Conservation (phyloP, 2,113 vertebrate genomes). For the Pantherophis guttatus region DNA sequence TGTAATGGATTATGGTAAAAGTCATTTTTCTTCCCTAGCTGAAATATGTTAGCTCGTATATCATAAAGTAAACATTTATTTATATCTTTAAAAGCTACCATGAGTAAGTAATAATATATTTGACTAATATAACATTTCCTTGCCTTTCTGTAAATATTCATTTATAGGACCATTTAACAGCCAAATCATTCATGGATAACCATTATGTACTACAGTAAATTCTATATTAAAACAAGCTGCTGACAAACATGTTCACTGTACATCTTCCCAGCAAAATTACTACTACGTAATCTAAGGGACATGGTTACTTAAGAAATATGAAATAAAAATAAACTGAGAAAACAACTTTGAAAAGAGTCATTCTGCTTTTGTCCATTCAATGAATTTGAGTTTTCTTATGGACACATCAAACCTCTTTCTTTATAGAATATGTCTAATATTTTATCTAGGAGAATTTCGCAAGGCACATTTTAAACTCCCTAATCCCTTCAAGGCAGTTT, state of each 20-base stretch:
- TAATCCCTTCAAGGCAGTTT: not conserved
- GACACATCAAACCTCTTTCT: not conserved
- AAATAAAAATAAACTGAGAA: not conserved
- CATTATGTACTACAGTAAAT: not conserved
- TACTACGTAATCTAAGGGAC: not conserved
- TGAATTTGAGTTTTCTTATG: not conserved
- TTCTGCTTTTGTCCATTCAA: not conserved
- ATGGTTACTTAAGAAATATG: not conserved
- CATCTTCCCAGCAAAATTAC: not conserved
- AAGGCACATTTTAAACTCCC: not conserved
- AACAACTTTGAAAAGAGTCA: not conserved
- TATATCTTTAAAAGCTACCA: not conserved
- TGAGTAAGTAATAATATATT: not conserved
- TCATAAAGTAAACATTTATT: not conserved
- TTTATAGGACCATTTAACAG: not conserved
- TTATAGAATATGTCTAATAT: not conserved
- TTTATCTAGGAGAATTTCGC: not conserved
- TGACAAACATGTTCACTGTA: slow-evolving; percentile 1
- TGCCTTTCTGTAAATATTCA: slow-evolving; percentile 11
- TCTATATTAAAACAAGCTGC: not conserved
- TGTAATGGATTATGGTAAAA: not conserved
- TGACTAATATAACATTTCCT: not conserved
- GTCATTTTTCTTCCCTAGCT: not conserved
- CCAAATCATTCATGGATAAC: not conserved
- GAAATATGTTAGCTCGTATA: not conserved